phyloP scores from a whole-genome alignment of 2,797 vertebrate genomes.

The Xenops minutus region DNA sequence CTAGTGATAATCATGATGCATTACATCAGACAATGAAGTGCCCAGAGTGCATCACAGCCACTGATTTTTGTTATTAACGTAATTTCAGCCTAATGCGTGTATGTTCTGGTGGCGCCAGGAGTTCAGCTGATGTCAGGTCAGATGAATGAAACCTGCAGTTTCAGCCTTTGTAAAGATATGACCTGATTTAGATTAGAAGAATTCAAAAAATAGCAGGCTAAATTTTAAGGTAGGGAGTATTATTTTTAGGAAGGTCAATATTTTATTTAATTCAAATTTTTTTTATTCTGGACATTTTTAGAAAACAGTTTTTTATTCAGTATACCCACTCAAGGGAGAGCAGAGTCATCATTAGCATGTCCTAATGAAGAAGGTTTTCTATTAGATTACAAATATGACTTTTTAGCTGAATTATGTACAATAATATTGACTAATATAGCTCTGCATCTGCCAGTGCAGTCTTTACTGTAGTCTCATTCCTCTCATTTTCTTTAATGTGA shows the following conservation, averaged over 20 bases:
- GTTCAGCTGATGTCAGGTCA: neutral
- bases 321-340: neutral
- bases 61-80: neutral
- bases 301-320: neutral
- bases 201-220: neutral
- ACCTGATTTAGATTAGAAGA: neutral
- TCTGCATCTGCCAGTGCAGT: neutral
- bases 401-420: neutral
- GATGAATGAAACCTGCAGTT: neutral
- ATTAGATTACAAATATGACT: neutral
- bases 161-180: neutral
- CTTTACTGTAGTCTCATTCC: neutral
- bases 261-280: neutral
- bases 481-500: neutral
- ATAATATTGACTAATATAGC: constrained; percentile 16
- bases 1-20: neutral
- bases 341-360: neutral
- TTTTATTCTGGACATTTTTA: neutral
- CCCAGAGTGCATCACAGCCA: neutral
- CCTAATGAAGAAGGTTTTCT: neutral
- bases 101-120: neutral
- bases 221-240: neutral
- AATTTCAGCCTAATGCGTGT: accelerated
- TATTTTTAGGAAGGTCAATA: neutral
- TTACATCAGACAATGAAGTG: neutral